Percentiles rank a stretch among this genome's conserved stretches.
phyloP scores from a whole-genome alignment of 2,113 vertebrate genomes.

The Lophura nycthemera region DNA sequence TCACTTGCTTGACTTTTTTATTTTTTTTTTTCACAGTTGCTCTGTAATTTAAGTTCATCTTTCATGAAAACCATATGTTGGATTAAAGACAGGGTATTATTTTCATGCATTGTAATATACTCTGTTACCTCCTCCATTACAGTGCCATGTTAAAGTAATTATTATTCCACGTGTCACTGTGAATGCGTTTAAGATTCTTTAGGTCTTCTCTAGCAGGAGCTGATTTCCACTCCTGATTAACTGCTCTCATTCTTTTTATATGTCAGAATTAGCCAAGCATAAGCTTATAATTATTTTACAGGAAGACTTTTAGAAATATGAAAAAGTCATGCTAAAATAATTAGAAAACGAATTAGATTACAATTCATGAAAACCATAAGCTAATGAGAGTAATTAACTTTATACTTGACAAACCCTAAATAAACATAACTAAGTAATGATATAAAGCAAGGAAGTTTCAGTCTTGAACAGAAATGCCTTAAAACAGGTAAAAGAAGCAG shows the following conservation, averaged over 20 bases:
- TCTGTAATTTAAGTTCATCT: slow-evolving; percentile 38
- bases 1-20: neutral
- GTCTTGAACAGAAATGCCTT: neutral
- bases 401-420: neutral
- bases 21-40: neutral
- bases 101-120: slow-evolving; percentile 32
- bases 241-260: neutral
- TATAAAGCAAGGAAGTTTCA: neutral
- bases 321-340: neutral
- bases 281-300: neutral
- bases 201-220: slow-evolving; percentile 3
- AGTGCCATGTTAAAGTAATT: slow-evolving; percentile 24
- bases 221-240: slow-evolving; percentile 6
- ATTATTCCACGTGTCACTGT: slow-evolving; percentile 22
- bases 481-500: neutral
- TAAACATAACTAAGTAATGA: neutral
- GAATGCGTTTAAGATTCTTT: slow-evolving; percentile 29
- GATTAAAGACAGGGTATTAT: slow-evolving; percentile 22
- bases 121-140: slow-evolving; percentile 32
- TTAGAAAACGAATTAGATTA: neutral
- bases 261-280: neutral
- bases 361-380: neutral
- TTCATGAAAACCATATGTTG: slow-evolving; percentile 32
- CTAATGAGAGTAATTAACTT: neutral
- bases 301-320: neutral